Base-by-base conservation (phyloP, 2,888 invertebrate species). In the Uropetala carovei region DNA sequence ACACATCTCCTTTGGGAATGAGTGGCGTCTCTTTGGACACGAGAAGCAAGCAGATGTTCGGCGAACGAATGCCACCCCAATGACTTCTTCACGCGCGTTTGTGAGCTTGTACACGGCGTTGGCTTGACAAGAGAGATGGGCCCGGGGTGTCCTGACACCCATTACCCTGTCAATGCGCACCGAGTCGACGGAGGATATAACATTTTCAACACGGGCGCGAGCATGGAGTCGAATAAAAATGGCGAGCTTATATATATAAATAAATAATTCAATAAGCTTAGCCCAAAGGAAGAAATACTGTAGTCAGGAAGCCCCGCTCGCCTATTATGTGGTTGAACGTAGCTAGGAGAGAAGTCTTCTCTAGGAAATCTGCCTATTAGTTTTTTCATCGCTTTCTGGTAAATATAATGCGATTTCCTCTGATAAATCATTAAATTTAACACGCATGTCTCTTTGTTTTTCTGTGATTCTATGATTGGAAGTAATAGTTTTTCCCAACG, bases 1-100 rank as follows among this genome's bases (percentile, higher is more conserved):
- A n/a, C 68, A 68, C 11, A 75, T 75, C 22, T 75, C 75, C 75
- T 43, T 43, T 43, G 43, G 43, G 43, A 43, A 75, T 75, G 75
- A 75, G 75, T 75, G 22, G 75, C 75, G 75, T 75, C 75, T 75
- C 75, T 22, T 75, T 75, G 75, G 75, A 22, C 75, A 75, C 75
- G 27, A 27, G 75, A 75, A 27, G 75, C 68, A 68, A 18, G 68
- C 75, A 75, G 75, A 22, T 75, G 75, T 68, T 68, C 68, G 18
- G 68, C 27, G 27, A 75, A 75, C 27, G 13, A 75, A 75, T 75
- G 75, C 75, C 75, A 75, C 75, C 75, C 75, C 75, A 75, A 75
- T 75, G 75, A 75, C 75, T 75, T 75, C 75, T 75, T 75, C 75
- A 22, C 75, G 75, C 75, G 75, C 75, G 22, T 75, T 75, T 75